Evolutionary conservation across 2,888 invertebrate species (phyloP).

Genomic region (Apeira syringaria): DNA sequence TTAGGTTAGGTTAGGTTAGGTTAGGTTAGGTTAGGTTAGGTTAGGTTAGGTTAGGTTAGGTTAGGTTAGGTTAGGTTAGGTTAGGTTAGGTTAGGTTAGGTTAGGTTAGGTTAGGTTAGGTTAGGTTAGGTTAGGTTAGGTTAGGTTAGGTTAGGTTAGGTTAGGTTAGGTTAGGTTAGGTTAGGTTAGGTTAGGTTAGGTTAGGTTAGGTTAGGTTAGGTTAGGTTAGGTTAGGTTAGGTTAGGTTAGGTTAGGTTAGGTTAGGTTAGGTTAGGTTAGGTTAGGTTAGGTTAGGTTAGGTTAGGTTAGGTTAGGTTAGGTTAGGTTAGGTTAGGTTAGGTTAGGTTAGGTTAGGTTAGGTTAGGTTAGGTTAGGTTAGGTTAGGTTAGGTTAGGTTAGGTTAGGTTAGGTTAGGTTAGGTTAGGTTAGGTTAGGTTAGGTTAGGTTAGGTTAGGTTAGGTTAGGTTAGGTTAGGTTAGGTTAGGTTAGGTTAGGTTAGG

Average conservation of each 20-base stretch:
- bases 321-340: slow-evolving; percentile 8
- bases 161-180: slow-evolving; percentile 3
- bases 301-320: slow-evolving; percentile 8
- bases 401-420: slow-evolving; percentile 8
- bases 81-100: slow-evolving; percentile 6
- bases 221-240: slow-evolving; percentile 7
- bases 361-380: slow-evolving; percentile 8
- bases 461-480: slow-evolving; percentile 8
- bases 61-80: slow-evolving; percentile 5
- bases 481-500: slow-evolving; percentile 8
- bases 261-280: slow-evolving; percentile 7
- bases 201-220: slow-evolving; percentile 2
- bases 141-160: slow-evolving; percentile 6
- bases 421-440: slow-evolving; percentile 8
- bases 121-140: slow-evolving; percentile 6
- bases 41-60: slow-evolving; percentile 4
- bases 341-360: slow-evolving; percentile 8
- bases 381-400: slow-evolving; percentile 8
- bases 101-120: slow-evolving; percentile 5
- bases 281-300: slow-evolving; percentile 8
- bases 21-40: slow-evolving; percentile 5
- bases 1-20: slow-evolving; percentile 10
- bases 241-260: slow-evolving; percentile 7
- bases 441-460: slow-evolving; percentile 8
- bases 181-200: slow-evolving; percentile 5